These are phyloP conservation scores for Sprattus sprattus DNA, from an alignment of 2,113 vertebrate species.

Conservation along the genomic window DNA sequence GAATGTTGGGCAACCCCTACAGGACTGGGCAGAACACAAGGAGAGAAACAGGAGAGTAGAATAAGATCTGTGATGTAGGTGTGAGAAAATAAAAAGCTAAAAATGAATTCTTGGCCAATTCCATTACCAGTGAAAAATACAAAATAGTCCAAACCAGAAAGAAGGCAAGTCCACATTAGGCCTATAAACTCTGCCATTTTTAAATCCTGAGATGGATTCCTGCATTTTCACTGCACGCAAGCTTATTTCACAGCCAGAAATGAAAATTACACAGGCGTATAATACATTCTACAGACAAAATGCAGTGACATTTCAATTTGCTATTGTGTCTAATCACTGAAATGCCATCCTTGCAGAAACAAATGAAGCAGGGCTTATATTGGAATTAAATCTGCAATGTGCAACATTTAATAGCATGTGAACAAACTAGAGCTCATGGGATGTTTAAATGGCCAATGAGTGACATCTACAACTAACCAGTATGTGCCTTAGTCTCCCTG, in stretches of 20 bases:
- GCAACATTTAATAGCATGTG: background rate
- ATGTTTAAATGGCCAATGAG: no score
- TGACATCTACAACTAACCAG: no score
- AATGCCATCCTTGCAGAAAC: background rate
- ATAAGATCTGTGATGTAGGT: background rate
- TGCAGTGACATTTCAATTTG: background rate
- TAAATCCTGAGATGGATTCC: background rate
- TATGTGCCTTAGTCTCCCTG: background rate
- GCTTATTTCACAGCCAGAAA: background rate
- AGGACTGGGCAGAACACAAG: background rate
- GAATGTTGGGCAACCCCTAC: background rate
- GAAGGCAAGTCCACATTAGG: background rate
- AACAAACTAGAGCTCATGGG: background rate
- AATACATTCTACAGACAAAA: background rate
- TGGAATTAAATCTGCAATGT: background rate
- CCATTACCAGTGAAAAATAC: background rate
- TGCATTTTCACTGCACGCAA: background rate
- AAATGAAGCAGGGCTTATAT: background rate
- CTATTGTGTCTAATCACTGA: background rate
- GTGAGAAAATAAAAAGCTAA: background rate
- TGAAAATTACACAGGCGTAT: constrained; percentile 12
- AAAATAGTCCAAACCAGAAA: background rate
- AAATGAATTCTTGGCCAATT: background rate
- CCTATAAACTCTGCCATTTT: background rate
- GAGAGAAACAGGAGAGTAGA: background rate